Evolutionary conservation across 2,113 vertebrate species (phyloP), one percentile per base, ranked within the genome.

Genomic region (Eclectus roratus): DNA sequence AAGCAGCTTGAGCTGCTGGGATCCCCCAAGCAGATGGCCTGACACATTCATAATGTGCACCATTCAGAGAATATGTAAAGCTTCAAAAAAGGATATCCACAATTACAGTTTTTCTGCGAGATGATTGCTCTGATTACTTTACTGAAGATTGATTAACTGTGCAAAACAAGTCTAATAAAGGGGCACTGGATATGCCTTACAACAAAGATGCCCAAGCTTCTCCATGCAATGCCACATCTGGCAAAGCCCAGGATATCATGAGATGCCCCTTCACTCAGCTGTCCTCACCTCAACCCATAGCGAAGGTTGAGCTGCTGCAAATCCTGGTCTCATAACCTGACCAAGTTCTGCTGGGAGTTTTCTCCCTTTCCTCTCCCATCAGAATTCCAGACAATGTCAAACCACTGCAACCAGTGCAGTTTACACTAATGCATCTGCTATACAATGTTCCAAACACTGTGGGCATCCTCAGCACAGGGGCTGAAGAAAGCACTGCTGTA

Each of bases 1-100:
- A 84, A 94, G 77, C 93, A 95, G 87, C 33, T 49, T 84, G 61
- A 91, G 83, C 82, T 94, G 72, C 77, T 91, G 91, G 89, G 85
- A 94, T 93, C 88, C 80, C 90, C 91, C 39, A 92, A 24, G 77
- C 86, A 97, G 93, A 87, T 96, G 92, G 87, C 85, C 52, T 84
- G 79, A 90, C 65, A 35, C 44, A n/a, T 50, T 91, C 29, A 72
- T 88, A 90, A 61, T 3, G 7, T 23, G 41, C 81, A 74, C 29
- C 83, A 74, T 31, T 66, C 68, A n/a, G 74, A 90, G 64, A 92
- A 60, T 21, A 64, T 20, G 39, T 20, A 64, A 65, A 74, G 53
- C 39, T 73, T 83, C 91, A 85, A 50, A 37, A 76, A 91, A 64
- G 43, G 8, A 16, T 7, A 73, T 13, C 50, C 69, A 41, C 72